Base-by-base conservation (phyloP, 2,797 vertebrate species). In the Steatocranus sp. region DNA sequence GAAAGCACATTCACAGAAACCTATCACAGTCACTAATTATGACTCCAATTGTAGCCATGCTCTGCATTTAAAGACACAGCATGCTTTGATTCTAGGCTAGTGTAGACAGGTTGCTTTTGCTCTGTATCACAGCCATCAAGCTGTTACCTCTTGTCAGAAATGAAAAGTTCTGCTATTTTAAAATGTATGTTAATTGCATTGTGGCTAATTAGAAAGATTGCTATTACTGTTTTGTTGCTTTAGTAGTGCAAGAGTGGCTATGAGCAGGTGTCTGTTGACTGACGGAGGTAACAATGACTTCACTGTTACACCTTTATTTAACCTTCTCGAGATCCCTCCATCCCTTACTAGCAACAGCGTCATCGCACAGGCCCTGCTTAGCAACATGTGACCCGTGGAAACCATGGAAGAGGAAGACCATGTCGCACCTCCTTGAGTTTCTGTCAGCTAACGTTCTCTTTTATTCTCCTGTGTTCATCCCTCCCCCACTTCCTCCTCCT, bases 301-400 rank as follows among this genome's bases (percentile, higher is more conserved):
- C 74, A 50, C 27, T 79, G 78, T 87, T 85, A 38, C 75, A 43
- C 86, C 70, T 66, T 75, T 38, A 25, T 79, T 48, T 75, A 76
- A 77, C 77, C 73, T 81, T 51, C 48, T 74, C 2, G 1, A 78
- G 85, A 86, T 83, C 84, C 41, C 30, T 76, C 58, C 66, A 46
- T 88, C 73, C 34, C 56, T 88, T 75, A 49, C 75, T 61, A 73
- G 82, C 78, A 41, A 43, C 25, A 48, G 6, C 15, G 83, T 87
- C 82, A 84, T 86, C 87, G 86, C 61, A 58, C 74, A 53, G 58
- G 66, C 80, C 86, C 89, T 91, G 84, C 92, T 80, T 93, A 89
- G 91, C 94, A 94, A 95, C 92, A 5, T 68, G 74, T 89, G 88
- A 89, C 90, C 90, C 83, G 51, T 91, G 91, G 94, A 93, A 93